phyloP scores from a whole-genome alignment of 2,797 vertebrate species.

The Spatula versicolor region DNA sequence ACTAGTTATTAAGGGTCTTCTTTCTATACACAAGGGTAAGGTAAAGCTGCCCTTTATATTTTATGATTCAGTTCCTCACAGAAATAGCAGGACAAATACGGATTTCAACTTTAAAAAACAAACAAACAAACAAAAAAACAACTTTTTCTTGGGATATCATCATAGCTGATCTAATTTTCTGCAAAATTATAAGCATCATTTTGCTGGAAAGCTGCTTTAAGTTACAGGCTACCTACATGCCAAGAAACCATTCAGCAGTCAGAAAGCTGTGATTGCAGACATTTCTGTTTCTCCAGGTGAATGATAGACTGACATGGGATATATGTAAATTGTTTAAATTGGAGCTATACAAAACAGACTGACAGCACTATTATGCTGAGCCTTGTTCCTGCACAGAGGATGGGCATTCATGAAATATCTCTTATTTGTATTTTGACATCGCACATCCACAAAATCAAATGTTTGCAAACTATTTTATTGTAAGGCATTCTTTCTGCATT shows the following conservation, averaged over 20 bases:
- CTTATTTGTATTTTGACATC: neutral
- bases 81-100: neutral
- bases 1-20: neutral
- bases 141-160: neutral
- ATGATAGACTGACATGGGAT: neutral
- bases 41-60: neutral
- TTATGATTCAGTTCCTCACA: neutral
- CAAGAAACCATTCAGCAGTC: neutral
- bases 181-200: neutral
- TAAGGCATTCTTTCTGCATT: neutral
- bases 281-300: neutral
- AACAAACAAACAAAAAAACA: too few relatives aligned
- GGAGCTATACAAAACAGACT: neutral
- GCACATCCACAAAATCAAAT: neutral
- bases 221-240: neutral
- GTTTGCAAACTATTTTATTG: neutral
- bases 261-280: neutral
- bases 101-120: neutral
- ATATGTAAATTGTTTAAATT: neutral
- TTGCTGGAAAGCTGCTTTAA: neutral
- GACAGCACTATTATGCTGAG: neutral
- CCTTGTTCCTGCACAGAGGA: neutral
- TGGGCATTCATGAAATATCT: neutral
- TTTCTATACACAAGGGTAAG: neutral
- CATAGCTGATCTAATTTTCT: neutral